Evolutionary conservation across 2,888 invertebrate species (phyloP).

Genomic region (Liopterus haemorrhoidalis): DNA sequence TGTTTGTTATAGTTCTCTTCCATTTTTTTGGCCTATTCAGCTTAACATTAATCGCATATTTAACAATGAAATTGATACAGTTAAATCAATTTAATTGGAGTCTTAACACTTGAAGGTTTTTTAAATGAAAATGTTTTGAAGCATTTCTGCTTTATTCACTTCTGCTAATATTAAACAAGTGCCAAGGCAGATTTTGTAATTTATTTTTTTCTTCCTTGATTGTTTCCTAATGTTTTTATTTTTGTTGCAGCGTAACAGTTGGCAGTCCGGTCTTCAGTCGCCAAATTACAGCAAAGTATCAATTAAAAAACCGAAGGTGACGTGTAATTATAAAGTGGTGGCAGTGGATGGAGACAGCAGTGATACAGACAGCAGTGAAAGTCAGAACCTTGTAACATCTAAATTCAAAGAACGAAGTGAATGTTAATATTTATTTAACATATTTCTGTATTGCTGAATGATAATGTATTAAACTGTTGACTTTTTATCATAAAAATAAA

Average conservation of each 20-base stretch:
- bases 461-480: constrained; percentile 23
- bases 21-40: too few species aligned
- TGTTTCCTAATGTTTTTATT: too few species aligned
- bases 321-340: constrained; percentile 47
- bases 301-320: constrained; percentile 47
- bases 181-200: too few species aligned
- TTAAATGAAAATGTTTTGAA: too few species aligned
- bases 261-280: constrained; percentile 39
- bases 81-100: too few species aligned
- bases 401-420: constrained; percentile 36
- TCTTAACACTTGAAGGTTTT: too few species aligned
- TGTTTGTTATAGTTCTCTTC: too few species aligned
- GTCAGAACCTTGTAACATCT: constrained; percentile 18
- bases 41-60: too few species aligned
- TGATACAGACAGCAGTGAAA: constrained; percentile 43
- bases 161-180: too few species aligned
- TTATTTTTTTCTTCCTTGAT: too few species aligned
- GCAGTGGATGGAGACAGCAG: constrained; percentile 44
- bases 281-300: constrained; percentile 45
- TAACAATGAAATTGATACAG: too few species aligned
- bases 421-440: constrained; percentile 20
- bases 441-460: constrained; percentile 23
- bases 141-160: too few species aligned
- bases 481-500: constrained; percentile 33
- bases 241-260: constrained; percentile 42